Percentiles rank a stretch among this genome's conserved stretches.
phyloP scores from a whole-genome alignment of 2,113 vertebrate species.

The Pachycephala philippinensis region DNA sequence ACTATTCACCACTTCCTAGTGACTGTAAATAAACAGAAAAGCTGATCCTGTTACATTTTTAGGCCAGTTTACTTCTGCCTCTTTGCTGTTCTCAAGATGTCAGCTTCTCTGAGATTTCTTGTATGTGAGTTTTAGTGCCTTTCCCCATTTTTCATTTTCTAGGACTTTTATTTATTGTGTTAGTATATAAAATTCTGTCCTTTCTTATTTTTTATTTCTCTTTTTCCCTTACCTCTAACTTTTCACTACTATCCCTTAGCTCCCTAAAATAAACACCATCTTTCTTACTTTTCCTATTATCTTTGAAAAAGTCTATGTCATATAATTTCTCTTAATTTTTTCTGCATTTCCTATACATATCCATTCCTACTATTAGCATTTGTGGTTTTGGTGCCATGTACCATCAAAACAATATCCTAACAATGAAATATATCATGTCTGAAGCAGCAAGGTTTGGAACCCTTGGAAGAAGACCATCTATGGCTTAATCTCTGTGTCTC shows the following conservation, averaged over 20 bases:
- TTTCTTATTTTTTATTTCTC: not conserved
- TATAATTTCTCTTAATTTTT: not conserved
- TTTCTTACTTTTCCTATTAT: not conserved
- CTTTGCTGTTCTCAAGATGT: not conserved
- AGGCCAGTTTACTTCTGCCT: not conserved
- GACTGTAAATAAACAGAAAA: conserved; percentile 1
- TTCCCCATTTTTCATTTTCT: not conserved
- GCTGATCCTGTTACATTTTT: not conserved
- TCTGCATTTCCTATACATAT: not conserved
- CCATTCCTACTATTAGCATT: not conserved
- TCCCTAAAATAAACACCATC: not conserved
- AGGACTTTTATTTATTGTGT: not conserved
- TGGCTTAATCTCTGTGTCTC: not conserved
- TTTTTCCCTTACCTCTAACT: not conserved
- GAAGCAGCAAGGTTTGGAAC: not conserved
- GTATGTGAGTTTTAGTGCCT: not conserved
- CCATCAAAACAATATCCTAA: not conserved
- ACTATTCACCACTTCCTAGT: not conserved
- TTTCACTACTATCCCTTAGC: not conserved
- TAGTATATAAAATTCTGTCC: not conserved
- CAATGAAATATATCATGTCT: not conserved
- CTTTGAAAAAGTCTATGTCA: not conserved
- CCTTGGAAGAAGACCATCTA: not conserved
- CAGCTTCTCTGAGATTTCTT: not conserved
- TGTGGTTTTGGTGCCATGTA: not conserved